Evolutionary conservation across 2,888 invertebrate species (phyloP), one percentile per base, ranked within the genome.

Genomic region (Pyrgus malvae): DNA sequence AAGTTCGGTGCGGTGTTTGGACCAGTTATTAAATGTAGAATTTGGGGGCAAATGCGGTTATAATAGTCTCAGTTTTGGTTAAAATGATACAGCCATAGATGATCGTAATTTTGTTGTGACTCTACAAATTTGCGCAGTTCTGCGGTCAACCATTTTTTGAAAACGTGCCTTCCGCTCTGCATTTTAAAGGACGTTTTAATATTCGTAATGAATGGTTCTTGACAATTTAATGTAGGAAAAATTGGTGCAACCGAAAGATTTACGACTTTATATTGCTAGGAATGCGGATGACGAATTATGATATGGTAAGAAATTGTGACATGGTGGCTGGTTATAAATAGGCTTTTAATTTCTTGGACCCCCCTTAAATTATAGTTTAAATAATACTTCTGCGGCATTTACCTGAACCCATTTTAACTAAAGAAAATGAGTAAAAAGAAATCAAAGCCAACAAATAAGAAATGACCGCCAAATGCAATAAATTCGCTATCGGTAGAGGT

Each of bases 11-110:
- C 72, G 74, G 68, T 72, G 78, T 79, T 78, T 74, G 65, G 75
- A 66, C 62, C 74, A 68, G 78, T 83, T 84, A 89, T 89, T 87
- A 89, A 86, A 82, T 76, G 74, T 65, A 66, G 63, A 74, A 76
- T 80, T 81, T 78, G 70, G 74, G 77, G 65, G 74, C 83, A 89
- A 89, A 90, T 89, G 87, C 67, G 80, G 79, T 90, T 89, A 87
- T 90, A 90, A 90, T 90, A 70, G 86, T 70, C 70, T 63, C 57
- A 65, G 70, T 66, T 62, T 68, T 69, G 68, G 72, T 76, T 70
- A 66, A 66, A 83, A 81, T 84, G 83, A 82, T 84, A 86, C 66
- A 65, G 65, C 70, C 70, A 70, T 76, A 72, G 69, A 66, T 65
- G 61, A 70, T 68, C 64, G 70, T 76, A 69, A 75, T 76, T 80